These are phyloP conservation scores for Hydrophis major DNA, from an alignment of 2,797 vertebrate genomes.

Conservation along the genomic window DNA sequence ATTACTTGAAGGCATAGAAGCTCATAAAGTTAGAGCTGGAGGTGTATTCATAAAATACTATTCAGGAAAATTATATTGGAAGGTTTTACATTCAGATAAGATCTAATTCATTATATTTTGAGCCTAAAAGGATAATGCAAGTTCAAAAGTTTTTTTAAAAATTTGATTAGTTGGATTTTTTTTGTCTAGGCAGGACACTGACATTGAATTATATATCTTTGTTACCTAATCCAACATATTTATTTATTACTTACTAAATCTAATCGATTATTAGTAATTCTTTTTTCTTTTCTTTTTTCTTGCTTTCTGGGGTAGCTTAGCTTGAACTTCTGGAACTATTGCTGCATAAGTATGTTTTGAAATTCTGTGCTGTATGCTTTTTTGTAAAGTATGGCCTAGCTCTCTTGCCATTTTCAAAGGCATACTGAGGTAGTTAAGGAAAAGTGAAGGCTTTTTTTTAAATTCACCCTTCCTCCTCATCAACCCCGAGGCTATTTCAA, in stretches of 20 bases:
- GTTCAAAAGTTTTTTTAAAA: neutral
- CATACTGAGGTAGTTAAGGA: neutral
- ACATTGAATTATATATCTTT: neutral
- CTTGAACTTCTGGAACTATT: neutral
- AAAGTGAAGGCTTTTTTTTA: neutral
- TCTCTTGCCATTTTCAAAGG: neutral
- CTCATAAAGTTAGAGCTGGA: neutral
- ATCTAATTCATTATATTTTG: neutral
- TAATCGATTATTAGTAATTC: neutral
- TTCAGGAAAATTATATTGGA: neutral
- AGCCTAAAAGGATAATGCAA: neutral
- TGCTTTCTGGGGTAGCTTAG: neutral
- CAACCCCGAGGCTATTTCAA: neutral
- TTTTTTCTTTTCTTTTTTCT: neutral
- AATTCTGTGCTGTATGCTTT: neutral
- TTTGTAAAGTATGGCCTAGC: neutral
- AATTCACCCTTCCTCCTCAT: neutral
- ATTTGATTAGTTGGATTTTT: neutral
- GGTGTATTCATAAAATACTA: neutral
- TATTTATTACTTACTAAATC: neutral
- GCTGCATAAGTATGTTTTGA: neutral
- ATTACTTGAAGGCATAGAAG: neutral
- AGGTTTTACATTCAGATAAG: neutral
- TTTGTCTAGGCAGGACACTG: neutral
- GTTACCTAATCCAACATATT: neutral